phyloP scores from a whole-genome alignment of 2,797 vertebrate genomes.

The Pipistrellus kuhlii region DNA sequence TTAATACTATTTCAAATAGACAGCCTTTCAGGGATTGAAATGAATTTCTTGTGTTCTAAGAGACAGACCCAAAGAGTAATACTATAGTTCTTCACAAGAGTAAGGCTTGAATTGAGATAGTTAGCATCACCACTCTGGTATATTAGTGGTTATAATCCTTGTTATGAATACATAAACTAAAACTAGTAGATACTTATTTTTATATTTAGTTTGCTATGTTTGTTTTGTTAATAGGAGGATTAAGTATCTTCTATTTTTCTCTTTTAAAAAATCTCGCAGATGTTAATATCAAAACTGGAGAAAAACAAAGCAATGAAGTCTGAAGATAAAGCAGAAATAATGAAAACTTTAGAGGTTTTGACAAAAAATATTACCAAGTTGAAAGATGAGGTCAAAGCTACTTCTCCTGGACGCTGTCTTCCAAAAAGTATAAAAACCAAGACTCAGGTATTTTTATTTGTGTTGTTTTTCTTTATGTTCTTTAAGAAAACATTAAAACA shows the following conservation, averaged over 20 bases:
- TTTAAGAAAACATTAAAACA: not conserved
- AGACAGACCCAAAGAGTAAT: slow-evolving; percentile 1
- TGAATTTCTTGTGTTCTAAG: slow-evolving; percentile 43
- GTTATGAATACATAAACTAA: slow-evolving; percentile 21
- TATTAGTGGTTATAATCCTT: slow-evolving; percentile 31
- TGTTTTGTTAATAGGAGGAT: slow-evolving; percentile 39
- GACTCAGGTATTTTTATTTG: slow-evolving; percentile 91
- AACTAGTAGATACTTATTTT: slow-evolving; percentile 27
- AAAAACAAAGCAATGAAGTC: slow-evolving; percentile 97
- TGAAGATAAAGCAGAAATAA: slow-evolving; percentile 97
- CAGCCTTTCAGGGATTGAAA: not conserved
- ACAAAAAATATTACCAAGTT: slow-evolving; percentile 97
- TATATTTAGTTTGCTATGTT: slow-evolving; percentile 9
- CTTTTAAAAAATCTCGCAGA: slow-evolving; percentile 87
- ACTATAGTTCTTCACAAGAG: not conserved
- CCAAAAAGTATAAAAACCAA: slow-evolving; percentile 93
- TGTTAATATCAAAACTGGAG: slow-evolving; percentile 97
- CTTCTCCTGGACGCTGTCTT: slow-evolving; percentile 87
- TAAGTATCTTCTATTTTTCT: slow-evolving; percentile 36
- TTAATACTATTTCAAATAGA: slow-evolving; percentile 20
- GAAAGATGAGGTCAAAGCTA: slow-evolving; percentile 96
- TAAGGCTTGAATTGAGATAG: slow-evolving; percentile 2
- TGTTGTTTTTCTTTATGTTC: slow-evolving; percentile 38
- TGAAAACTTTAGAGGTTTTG: slow-evolving; percentile 94
- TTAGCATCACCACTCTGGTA: not conserved